phyloP scores from a whole-genome alignment of 2,113 vertebrate genomes.

The Thamnaconus septentrionalis region DNA sequence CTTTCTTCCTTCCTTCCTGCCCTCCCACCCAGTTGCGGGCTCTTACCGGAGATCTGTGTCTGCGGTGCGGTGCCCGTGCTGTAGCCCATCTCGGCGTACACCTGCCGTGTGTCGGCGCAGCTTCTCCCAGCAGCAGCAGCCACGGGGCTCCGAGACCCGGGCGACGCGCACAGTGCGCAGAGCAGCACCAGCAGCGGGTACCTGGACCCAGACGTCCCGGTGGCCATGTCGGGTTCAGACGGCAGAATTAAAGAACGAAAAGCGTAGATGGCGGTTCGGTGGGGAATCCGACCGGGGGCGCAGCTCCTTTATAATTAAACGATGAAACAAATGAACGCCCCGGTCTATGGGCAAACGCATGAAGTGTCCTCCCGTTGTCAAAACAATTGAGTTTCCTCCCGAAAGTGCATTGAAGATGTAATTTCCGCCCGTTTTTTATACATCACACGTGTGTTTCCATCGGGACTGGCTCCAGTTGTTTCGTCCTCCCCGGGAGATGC shows the following conservation, averaged over 20 bases:
- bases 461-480: constrained; percentile 21
- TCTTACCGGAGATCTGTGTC: constrained; percentile 84
- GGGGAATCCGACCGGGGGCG: constrained; percentile 5
- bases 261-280: not conserved
- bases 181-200: constrained; percentile 55
- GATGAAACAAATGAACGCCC: constrained; percentile 6
- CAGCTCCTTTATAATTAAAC: constrained; percentile 21
- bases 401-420: not conserved
- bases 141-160: constrained; percentile 53
- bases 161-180: constrained; percentile 44
- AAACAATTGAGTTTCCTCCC: constrained; percentile 39
- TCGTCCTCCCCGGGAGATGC: constrained; percentile 32
- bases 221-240: constrained; percentile 41
- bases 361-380: constrained; percentile 20
- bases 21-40: too few relatives aligned
- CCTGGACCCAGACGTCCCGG: constrained; percentile 15
- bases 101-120: constrained; percentile 84
- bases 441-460: constrained; percentile 40
- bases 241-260: not conserved
- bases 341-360: constrained; percentile 30
- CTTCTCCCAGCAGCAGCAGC: constrained; percentile 76
- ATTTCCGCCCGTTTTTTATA: constrained; percentile 13
- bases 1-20: too few relatives aligned
- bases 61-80: constrained; percentile 80
- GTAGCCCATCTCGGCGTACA: constrained; percentile 83